Evolutionary conservation across 2,888 invertebrate genomes (phyloP).

Genomic region (Leptogaster cylindrica): DNA sequence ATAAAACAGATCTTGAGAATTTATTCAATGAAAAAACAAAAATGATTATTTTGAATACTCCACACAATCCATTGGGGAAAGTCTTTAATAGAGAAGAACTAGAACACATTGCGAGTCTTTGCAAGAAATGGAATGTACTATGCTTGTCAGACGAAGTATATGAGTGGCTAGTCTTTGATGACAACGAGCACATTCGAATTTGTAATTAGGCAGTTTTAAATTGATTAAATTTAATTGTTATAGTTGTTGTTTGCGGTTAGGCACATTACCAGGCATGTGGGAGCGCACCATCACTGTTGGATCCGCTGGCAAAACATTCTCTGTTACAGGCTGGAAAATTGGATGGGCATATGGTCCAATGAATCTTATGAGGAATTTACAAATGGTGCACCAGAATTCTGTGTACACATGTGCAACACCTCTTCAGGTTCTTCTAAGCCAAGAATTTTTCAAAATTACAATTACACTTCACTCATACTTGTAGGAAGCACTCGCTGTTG

Average conservation of each 20-base stretch:
- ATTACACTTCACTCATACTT: slow-evolving; percentile 44
- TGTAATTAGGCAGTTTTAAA: slow-evolving; percentile 65
- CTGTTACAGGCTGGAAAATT: slow-evolving; percentile 95
- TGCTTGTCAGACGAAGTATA: slow-evolving; percentile 98
- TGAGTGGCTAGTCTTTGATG: slow-evolving; percentile 93
- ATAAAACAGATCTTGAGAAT: slow-evolving; percentile 77
- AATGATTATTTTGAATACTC: slow-evolving; percentile 94
- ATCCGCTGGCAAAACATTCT: slow-evolving; percentile 97
- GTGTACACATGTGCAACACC: slow-evolving; percentile 92
- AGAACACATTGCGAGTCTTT: slow-evolving; percentile 81
- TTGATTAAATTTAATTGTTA: background rate
- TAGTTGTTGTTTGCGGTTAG: slow-evolving; percentile 61
- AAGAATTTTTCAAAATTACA: slow-evolving; percentile 6
- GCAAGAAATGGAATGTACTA: slow-evolving; percentile 89
- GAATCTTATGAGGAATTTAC: slow-evolving; percentile 77
- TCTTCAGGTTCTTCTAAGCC: slow-evolving; percentile 79
- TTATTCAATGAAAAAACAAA: slow-evolving; percentile 90
- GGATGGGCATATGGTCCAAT: slow-evolving; percentile 97
- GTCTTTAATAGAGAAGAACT: slow-evolving; percentile 71
- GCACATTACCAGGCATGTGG: slow-evolving; percentile 95
- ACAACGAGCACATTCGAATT: slow-evolving; percentile 85
- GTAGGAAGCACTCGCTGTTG: slow-evolving; percentile 89
- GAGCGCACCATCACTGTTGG: slow-evolving; percentile 96
- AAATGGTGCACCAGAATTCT: slow-evolving; percentile 92
- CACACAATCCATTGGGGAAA: slow-evolving; percentile 97